phyloP scores from a whole-genome alignment of 2,113 vertebrate genomes.

The Phyllopteryx taeniolatus region DNA sequence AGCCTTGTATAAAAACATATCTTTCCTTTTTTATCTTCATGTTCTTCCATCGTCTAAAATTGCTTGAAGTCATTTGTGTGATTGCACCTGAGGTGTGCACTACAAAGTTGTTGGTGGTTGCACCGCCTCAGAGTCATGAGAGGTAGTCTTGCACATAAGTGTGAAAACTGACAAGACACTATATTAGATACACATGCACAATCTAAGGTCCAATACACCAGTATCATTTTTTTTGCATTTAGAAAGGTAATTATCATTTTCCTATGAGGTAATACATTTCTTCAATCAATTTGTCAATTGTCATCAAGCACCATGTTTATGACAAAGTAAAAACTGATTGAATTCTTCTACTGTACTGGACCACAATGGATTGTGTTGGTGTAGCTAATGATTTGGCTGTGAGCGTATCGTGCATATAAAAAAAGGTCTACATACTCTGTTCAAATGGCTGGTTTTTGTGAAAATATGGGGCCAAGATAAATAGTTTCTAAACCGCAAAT shows the following conservation, averaged over 20 bases:
- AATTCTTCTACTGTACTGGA: neutral
- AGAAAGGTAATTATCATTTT: neutral
- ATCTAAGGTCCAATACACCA: neutral
- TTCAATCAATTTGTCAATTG: too few relatives aligned
- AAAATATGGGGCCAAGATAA: too few relatives aligned
- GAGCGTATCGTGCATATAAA: neutral
- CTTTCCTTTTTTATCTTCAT: neutral
- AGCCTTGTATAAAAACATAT: neutral
- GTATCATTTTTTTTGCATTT: neutral
- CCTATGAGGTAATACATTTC: too few relatives aligned
- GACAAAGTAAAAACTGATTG: neutral
- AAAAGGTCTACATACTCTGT: too few relatives aligned
- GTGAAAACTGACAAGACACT: constrained; percentile 6
- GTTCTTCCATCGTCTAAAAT: constrained; percentile 20
- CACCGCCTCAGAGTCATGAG: constrained; percentile 38
- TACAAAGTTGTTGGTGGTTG: constrained; percentile 7
- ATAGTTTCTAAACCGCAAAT: too few relatives aligned
- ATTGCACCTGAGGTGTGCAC: neutral
- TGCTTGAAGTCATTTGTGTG: constrained; percentile 25
- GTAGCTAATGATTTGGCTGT: neutral
- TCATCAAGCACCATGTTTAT: too few relatives aligned
- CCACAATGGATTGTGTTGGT: neutral
- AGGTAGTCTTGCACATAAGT: constrained; percentile 29
- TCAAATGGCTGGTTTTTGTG: too few relatives aligned
- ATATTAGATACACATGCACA: neutral